These are phyloP conservation scores for Pipistrellus pipistrellus DNA, from an alignment of 2,797 vertebrate genomes.

Conservation along the genomic window DNA sequence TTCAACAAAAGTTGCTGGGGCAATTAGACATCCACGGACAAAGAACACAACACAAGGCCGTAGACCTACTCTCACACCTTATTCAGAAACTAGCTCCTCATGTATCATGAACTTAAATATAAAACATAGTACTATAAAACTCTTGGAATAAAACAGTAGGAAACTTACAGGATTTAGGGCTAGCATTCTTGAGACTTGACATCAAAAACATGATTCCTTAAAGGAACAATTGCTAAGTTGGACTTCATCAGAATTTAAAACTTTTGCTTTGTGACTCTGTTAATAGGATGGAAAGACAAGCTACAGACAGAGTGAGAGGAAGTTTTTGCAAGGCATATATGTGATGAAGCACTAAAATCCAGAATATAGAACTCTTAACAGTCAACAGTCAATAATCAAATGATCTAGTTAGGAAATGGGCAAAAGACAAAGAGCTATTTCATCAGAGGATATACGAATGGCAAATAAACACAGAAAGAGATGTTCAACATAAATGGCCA, in stretches of 20 bases:
- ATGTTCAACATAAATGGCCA: not conserved
- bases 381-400: not conserved
- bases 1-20: not conserved
- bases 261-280: not conserved
- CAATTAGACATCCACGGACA: not conserved
- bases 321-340: not conserved
- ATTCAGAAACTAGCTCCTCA: not conserved
- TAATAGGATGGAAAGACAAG: not conserved
- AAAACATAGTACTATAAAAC: not conserved
- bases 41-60: not conserved
- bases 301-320: not conserved
- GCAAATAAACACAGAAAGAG: not conserved
- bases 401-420: not conserved
- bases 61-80: not conserved
- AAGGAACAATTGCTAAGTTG: not conserved
- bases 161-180: not conserved
- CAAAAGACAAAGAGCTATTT: conserved; percentile 6
- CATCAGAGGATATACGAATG: not conserved
- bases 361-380: not conserved
- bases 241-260: not conserved
- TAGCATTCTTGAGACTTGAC: not conserved
- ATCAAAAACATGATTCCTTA: not conserved
- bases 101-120: not conserved
- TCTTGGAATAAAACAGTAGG: conserved; percentile 8
- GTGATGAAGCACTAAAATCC: not conserved